Evolutionary conservation across 2,797 vertebrate species (phyloP).

Genomic region (Synanceia verrucosa): DNA sequence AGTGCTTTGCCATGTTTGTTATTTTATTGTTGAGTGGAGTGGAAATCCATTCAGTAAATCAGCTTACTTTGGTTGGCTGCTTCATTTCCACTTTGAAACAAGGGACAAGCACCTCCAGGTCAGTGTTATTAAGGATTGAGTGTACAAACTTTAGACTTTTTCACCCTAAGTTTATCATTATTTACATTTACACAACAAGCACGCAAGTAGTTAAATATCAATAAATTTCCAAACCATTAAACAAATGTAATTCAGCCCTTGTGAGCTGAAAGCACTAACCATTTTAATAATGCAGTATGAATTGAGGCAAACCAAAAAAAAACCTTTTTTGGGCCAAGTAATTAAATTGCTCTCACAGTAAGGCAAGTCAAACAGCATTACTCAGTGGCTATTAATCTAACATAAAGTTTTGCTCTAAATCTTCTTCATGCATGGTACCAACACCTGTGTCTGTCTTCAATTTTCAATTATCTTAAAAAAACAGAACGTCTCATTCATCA

Average conservation of each 20-base stretch:
- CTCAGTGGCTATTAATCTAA: conserved; percentile 44
- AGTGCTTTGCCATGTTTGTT: not conserved
- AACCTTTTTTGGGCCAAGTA: conserved; percentile 30
- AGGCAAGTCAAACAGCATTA: conserved; percentile 45
- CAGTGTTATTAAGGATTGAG: not conserved
- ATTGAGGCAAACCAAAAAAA: conserved; percentile 19
- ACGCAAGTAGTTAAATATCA: conserved; percentile 30
- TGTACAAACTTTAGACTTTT: not conserved
- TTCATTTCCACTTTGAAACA: not conserved
- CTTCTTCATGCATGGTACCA: conserved; percentile 44
- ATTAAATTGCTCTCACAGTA: conserved; percentile 50
- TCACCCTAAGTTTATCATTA: conserved; percentile 31
- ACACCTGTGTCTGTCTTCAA: conserved; percentile 54
- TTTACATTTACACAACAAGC: conserved; percentile 15
- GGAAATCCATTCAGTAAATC: not conserved
- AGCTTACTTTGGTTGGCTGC: not conserved
- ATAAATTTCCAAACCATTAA: conserved; percentile 54
- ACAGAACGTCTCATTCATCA: conserved; percentile 51
- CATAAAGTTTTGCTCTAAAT: conserved; percentile 47
- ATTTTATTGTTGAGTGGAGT: not conserved
- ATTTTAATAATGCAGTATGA: conserved; percentile 28
- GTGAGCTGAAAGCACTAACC: conserved; percentile 17
- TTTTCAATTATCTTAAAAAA: conserved; percentile 57
- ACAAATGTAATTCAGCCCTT: conserved; percentile 34
- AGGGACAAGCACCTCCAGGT: not conserved